A percentile compares a stretch with the other conserved stretches of the same genome.
These are phyloP conservation scores for Erinaceus europaeus DNA, from an alignment of 2,113 vertebrate species.

Conservation along the genomic window DNA sequence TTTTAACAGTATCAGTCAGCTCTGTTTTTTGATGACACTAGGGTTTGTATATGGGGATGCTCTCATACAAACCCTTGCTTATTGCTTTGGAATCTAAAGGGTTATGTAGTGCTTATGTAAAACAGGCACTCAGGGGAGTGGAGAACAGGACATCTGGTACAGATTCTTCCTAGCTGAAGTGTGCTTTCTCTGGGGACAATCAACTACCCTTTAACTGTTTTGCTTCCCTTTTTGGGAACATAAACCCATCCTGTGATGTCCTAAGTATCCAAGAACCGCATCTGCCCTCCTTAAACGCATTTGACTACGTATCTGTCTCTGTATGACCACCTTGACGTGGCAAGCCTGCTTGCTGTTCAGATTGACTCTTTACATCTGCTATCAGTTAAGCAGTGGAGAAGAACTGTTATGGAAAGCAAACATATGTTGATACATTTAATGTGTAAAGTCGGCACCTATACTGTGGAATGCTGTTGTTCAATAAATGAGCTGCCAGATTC, in stretches of 20 bases:
- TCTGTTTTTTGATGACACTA: too few species aligned
- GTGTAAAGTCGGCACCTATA: conserved; percentile 57
- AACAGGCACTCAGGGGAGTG: conserved; percentile 67
- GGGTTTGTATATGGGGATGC: too few species aligned
- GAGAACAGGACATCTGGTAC: conserved; percentile 78
- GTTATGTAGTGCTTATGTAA: conserved; percentile 68
- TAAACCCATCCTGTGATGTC: conserved; percentile 69
- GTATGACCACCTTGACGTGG: conserved; percentile 27
- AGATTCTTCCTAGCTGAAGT: conserved; percentile 82
- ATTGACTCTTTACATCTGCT: conserved; percentile 77
- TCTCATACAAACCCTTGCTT: conserved; percentile 1
- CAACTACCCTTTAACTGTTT: conserved; percentile 76
- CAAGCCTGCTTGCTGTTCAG: conserved; percentile 32
- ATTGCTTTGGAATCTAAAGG: conserved; percentile 48
- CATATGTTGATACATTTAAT: conserved; percentile 64
- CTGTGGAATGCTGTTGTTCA: conserved; percentile 59
- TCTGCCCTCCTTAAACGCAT: conserved; percentile 74
- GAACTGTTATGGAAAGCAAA: conserved; percentile 56
- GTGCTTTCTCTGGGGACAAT: conserved; percentile 79
- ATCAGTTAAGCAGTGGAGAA: conserved; percentile 70
- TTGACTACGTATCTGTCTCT: conserved; percentile 40
- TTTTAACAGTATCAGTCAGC: too few species aligned
- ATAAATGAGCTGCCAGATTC: conserved; percentile 58
- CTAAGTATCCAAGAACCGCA: conserved; percentile 64
- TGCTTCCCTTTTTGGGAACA: conserved; percentile 75